These are phyloP conservation scores for Drosophila jambulina DNA, from an alignment of 1,140 invertebrate species.

Conservation along the genomic window DNA sequence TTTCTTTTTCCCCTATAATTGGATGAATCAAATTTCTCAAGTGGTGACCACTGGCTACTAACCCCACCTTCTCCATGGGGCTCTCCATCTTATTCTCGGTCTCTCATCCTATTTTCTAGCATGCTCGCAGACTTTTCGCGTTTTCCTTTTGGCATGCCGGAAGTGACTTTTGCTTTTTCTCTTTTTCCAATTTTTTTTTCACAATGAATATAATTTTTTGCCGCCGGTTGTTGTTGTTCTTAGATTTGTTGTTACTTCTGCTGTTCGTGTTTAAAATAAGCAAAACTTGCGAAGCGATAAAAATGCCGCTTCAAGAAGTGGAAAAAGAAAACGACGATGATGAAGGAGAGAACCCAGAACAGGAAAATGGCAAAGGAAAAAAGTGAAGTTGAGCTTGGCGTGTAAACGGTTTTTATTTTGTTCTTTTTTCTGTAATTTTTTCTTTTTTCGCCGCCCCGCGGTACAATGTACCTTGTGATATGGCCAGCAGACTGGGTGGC, in stretches of 20 bases:
- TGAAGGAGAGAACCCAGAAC: conserved; percentile 61
- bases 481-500: conserved; percentile 70
- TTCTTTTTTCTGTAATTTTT: conserved; percentile 37
- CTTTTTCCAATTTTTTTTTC: conserved; percentile 42
- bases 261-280: conserved; percentile 80
- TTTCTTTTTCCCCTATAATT: conserved; percentile 55
- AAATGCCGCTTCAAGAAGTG: conserved; percentile 68
- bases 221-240: conserved; percentile 60
- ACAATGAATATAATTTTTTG: conserved; percentile 75
- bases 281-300: conserved; percentile 77
- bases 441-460: conserved; percentile 13
- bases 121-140: conserved; percentile 73
- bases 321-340: conserved; percentile 52
- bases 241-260: conserved; percentile 27
- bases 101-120: conserved; percentile 8
- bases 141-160: conserved; percentile 74
- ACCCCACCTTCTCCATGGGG: conserved; percentile 3
- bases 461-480: conserved; percentile 55
- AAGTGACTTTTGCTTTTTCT: conserved; percentile 83
- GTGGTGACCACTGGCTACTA: conserved; percentile 11
- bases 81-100: conserved; percentile 32
- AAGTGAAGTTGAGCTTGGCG: conserved; percentile 66
- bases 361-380: conserved; percentile 57
- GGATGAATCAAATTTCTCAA: conserved; percentile 31
- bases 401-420: conserved; percentile 77